phyloP scores from a whole-genome alignment of 1,140 invertebrate species.

The Chironomus striatipennis region DNA sequence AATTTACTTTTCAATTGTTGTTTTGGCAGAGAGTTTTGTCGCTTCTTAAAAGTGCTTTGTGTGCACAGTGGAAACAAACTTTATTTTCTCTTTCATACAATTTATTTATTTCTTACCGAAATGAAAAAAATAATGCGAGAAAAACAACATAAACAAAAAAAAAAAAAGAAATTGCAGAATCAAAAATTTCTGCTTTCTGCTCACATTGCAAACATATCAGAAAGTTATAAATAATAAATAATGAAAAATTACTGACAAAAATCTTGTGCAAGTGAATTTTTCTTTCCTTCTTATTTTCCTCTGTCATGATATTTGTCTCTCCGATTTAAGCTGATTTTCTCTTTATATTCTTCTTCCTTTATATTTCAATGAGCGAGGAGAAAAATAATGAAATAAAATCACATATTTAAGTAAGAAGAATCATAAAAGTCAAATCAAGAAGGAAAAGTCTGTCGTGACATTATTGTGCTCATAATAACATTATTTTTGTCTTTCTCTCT shows the following conservation, averaged over 20 bases:
- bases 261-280: too few relatives aligned
- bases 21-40: too few relatives aligned
- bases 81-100: too few relatives aligned
- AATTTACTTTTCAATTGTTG: too few relatives aligned
- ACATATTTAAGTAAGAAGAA: conserved; percentile 10
- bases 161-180: not conserved
- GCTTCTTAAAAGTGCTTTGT: too few relatives aligned
- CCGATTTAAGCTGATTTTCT: conserved; percentile 16
- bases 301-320: conserved; percentile 21
- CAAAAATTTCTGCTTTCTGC: too few relatives aligned
- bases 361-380: not conserved
- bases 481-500: not conserved
- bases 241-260: too few relatives aligned
- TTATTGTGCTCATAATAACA: not conserved
- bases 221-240: too few relatives aligned
- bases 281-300: not conserved
- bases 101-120: not conserved
- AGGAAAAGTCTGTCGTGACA: conserved; percentile 20
- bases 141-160: not conserved
- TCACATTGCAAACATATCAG: too few relatives aligned
- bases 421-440: conserved; percentile 18
- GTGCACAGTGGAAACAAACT: too few relatives aligned
- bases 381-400: conserved; percentile 24
- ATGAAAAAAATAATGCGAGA: too few relatives aligned
- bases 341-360: not conserved